These are phyloP conservation scores for Nematostella vectensis DNA, from an alignment of 92 coral and sea anemone genomes.

Conservation along the genomic window DNA sequence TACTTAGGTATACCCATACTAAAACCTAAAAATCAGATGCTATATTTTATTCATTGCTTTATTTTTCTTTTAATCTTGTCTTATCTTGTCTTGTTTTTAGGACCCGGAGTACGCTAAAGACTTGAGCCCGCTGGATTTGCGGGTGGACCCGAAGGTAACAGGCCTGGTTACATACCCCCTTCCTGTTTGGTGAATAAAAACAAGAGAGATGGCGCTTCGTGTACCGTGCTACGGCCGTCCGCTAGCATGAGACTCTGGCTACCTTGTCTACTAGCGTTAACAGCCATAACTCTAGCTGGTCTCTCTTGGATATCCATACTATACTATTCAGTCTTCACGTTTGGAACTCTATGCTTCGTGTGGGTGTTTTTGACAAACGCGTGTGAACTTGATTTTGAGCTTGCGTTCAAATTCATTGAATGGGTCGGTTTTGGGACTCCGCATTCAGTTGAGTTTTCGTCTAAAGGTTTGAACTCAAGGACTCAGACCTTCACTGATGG, in stretches of 20 bases:
- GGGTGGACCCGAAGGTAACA: too few species aligned
- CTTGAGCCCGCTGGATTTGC: too few species aligned
- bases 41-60: too few species aligned
- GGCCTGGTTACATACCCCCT: too few species aligned
- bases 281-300: conserved; percentile 57
- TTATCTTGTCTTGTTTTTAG: too few species aligned
- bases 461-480: conserved; percentile 11
- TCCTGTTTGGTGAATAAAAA: too few species aligned
- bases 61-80: too few species aligned
- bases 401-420: conserved; percentile 55
- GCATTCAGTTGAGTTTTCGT: conserved; percentile 31
- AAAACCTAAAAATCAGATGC: too few species aligned
- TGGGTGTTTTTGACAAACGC: conserved; percentile 40
- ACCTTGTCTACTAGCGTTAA: conserved; percentile 30
- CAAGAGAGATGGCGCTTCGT: too few species aligned
- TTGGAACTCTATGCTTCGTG: conserved; percentile 36
- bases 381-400: conserved; percentile 70
- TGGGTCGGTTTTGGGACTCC: conserved; percentile 74
- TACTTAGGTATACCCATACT: too few species aligned
- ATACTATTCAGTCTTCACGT: conserved; percentile 22
- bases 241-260: conserved; percentile 44
- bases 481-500: conserved; percentile 31
- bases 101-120: too few species aligned
- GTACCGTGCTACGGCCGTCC: too few species aligned
- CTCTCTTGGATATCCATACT: conserved; percentile 44